Conservation (phyloP, 1,140 invertebrate genomes). For the Panagrolaimus sp. region DNA sequence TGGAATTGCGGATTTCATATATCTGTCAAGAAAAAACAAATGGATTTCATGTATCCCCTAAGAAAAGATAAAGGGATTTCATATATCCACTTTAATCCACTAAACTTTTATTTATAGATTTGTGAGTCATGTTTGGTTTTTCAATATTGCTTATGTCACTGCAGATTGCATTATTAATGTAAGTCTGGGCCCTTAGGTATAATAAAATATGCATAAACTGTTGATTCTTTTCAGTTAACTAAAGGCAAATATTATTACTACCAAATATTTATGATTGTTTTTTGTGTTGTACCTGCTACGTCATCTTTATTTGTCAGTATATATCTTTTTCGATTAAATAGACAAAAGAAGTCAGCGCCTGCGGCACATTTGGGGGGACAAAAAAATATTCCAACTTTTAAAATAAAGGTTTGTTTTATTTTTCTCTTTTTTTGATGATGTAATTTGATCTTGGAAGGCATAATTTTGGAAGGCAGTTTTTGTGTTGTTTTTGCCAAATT, state of each 20-base stretch:
- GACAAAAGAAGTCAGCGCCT: constrained; percentile 50
- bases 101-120: too few species aligned
- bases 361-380: constrained; percentile 19
- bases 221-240: not conserved
- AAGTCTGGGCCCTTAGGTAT: not conserved
- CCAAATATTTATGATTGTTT: constrained; percentile 37
- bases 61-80: too few species aligned
- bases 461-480: too few species aligned
- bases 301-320: constrained; percentile 57
- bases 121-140: constrained; percentile 57
- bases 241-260: not conserved
- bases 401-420: constrained; percentile 45
- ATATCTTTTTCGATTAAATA: constrained; percentile 55
- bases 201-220: too few species aligned
- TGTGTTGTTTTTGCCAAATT: too few species aligned
- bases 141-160: constrained; percentile 56
- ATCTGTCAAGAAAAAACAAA: too few species aligned
- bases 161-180: constrained; percentile 56
- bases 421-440: too few species aligned
- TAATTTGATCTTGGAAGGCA: too few species aligned
- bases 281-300: constrained; percentile 56
- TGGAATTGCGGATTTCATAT: too few species aligned
- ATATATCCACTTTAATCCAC: too few species aligned
- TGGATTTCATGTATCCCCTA: too few species aligned
- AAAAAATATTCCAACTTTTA: constrained; percentile 52